These are phyloP conservation scores for Hormaphis cornu DNA, from an alignment of 1,140 invertebrate species.

Conservation along the genomic window DNA sequence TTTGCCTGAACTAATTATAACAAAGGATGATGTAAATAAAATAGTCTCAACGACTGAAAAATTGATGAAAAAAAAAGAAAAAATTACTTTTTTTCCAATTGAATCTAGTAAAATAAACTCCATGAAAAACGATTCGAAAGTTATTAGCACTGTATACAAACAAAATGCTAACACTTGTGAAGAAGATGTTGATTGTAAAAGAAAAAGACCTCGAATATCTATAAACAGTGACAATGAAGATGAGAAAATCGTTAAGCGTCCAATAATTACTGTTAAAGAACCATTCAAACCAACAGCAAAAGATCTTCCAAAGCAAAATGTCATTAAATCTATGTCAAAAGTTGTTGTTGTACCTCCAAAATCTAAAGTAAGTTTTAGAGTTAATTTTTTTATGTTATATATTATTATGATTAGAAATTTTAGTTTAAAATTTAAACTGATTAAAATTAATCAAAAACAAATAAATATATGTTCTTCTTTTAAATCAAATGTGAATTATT, in stretches of 20 bases:
- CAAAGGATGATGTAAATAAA: background rate
- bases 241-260: background rate
- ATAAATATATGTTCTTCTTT: too few species aligned
- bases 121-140: background rate
- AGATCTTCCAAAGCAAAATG: background rate
- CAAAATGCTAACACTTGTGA: background rate
- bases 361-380: background rate
- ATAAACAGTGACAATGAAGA: slow-evolving; percentile 19
- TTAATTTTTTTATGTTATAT: background rate
- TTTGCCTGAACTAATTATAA: background rate
- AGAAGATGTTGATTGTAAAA: background rate
- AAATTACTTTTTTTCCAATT: background rate
- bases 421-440: too few species aligned
- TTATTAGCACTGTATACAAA: background rate
- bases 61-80: background rate
- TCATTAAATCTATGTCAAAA: background rate
- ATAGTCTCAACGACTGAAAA: background rate
- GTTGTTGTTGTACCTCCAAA: background rate
- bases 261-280: background rate
- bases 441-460: too few species aligned
- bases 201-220: slow-evolving; percentile 5
- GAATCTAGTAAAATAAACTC: background rate
- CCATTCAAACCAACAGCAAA: background rate
- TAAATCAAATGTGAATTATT: too few species aligned
- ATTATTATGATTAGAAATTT: too few species aligned